A percentile compares a stretch with the other conserved stretches of the same genome.
Evolutionary conservation across 2,113 vertebrate species (phyloP).

Genomic region (Bombycilla garrulus): DNA sequence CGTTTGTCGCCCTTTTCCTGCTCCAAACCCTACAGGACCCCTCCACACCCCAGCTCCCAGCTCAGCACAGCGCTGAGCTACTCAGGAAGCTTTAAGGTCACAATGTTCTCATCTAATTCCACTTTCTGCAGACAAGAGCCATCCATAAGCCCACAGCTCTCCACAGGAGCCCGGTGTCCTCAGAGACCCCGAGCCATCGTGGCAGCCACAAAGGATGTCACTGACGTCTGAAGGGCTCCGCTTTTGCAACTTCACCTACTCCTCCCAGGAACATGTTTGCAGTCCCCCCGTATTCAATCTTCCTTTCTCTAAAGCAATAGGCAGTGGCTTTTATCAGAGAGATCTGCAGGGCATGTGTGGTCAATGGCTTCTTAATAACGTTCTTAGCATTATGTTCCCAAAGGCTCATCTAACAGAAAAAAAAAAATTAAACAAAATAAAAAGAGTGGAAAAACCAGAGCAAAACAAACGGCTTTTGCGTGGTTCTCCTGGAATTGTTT

Average conservation of each 20-base stretch:
- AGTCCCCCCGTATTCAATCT: background rate
- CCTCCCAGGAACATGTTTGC: background rate
- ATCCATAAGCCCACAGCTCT: background rate
- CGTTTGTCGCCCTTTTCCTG: background rate
- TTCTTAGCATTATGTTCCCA: background rate
- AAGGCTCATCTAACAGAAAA: background rate
- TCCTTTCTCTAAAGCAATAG: background rate
- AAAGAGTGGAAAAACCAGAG: background rate
- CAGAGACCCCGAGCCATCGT: background rate
- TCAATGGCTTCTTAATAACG: conserved; percentile 17
- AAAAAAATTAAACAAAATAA: background rate
- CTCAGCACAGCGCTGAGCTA: accelerated
- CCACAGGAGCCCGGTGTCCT: background rate
- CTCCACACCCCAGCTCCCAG: background rate
- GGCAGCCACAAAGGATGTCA: accelerated
- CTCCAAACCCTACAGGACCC: accelerated
- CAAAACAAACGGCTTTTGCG: background rate
- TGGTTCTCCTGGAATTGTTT: background rate
- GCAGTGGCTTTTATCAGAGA: background rate
- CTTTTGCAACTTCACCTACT: background rate
- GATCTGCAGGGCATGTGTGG: background rate
- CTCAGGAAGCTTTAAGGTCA: background rate
- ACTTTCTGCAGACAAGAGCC: background rate
- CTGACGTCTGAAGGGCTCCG: background rate
- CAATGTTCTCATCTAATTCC: background rate